Base-by-base conservation (phyloP, 2,113 vertebrate species). In the Sialia sialis region DNA sequence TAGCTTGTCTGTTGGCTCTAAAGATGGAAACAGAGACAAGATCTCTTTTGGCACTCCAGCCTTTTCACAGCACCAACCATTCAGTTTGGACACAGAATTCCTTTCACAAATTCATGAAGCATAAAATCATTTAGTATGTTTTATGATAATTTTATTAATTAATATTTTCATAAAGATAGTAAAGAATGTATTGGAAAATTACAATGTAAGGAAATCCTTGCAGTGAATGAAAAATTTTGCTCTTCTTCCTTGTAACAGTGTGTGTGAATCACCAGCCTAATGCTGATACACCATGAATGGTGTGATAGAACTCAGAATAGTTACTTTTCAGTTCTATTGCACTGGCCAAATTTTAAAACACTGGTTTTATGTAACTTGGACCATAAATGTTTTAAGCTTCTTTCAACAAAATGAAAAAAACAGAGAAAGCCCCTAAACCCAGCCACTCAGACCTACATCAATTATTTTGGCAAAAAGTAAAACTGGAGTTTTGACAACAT, bases 1-100 rank as follows among this genome's bases (percentile, higher is more conserved):
- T 59, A 99, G 80, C 84, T 98, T 96, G 74, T 99, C 98, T 43
- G 93, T 97, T 7, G 97, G 63, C 67, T 97, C 99, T 99, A 58
- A 64, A 67, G 12, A 68, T 7, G 32, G 32, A 92, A 89, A 64
- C 10, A 79, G 29, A 80, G n/a, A 73, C 7, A 16, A 77, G 8
- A 58, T 3, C 9, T 54, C 27, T 60, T 59, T 25, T 11, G 8
- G 10, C 7, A 36, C 22, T 54, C 32, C 22, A 32, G 18, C 17
- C 19, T 77, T 62, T 81, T 22, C 32, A 44, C 26, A 81, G 38
- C 20, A 36, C 4, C 12, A n/a, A 48, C n/a, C 19, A 43, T 43
- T 34, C 29, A 43, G 12, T 80, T 46, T 58, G 30, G 12, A 29
- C 10, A 25, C 8, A 11, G 2, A 73, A 44, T 11, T 11, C 13